A percentile compares a stretch with the other conserved stretches of the same genome.
These are phyloP conservation scores for Chloebia gouldiae DNA, from an alignment of 2,113 vertebrate genomes.

Conservation along the genomic window DNA sequence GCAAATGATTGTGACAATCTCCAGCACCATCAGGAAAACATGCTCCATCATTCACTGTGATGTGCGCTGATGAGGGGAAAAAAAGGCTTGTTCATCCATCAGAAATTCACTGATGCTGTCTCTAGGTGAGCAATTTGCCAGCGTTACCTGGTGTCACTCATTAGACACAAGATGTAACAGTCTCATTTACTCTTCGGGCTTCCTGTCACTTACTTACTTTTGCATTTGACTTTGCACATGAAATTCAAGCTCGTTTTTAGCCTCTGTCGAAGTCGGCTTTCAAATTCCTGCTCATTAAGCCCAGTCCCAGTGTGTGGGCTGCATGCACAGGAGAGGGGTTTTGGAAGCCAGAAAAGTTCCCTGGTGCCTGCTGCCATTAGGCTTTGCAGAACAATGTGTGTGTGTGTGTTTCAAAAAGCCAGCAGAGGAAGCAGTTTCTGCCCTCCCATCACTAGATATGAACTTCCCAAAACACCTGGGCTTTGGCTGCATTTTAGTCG, in stretches of 20 bases:
- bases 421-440: not conserved
- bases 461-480: not conserved
- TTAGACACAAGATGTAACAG: conserved; percentile 24
- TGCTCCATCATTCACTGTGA: conserved; percentile 49
- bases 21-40: conserved; percentile 25
- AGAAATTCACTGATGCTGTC: conserved; percentile 24
- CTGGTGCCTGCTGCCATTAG: not conserved
- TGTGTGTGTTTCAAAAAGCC: not conserved
- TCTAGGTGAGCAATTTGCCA: conserved; percentile 56
- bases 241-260: conserved; percentile 7
- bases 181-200: conserved; percentile 25
- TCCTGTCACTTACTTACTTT: conserved; percentile 3
- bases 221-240: not conserved
- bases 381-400: not conserved
- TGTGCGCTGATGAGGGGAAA: conserved; percentile 48
- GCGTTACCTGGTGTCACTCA: conserved; percentile 47
- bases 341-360: not conserved
- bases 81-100: conserved; percentile 56
- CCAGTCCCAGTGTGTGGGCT: not conserved
- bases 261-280: not conserved
- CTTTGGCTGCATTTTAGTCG: not conserved
- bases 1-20: not conserved
- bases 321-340: not conserved
- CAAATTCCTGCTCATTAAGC: not conserved
- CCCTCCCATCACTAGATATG: not conserved